Percentiles rank a stretch among this genome's conserved stretches.
phyloP scores from a whole-genome alignment of 2,797 vertebrate genomes.

The Spondyliosoma cantharus region DNA sequence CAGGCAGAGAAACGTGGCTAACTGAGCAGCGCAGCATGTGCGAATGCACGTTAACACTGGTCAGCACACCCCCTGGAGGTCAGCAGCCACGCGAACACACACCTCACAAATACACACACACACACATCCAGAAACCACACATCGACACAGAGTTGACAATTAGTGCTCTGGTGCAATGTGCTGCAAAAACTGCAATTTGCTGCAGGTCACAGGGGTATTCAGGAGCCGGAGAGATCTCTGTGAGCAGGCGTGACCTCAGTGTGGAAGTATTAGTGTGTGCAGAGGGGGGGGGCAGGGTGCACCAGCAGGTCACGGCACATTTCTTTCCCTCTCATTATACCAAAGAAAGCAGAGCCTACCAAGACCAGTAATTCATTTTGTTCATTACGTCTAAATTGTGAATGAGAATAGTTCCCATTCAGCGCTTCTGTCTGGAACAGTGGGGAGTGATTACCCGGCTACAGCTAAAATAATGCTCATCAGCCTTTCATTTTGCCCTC shows the following conservation, averaged over 20 bases:
- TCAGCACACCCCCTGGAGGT: conserved; percentile 35
- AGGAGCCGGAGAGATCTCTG: conserved; percentile 21
- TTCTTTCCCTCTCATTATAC: conserved; percentile 38
- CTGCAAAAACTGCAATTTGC: conserved; percentile 50
- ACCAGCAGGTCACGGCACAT: conserved; percentile 34
- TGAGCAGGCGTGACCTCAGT: conserved; percentile 29
- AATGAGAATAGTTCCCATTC: conserved; percentile 23
- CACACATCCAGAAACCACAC: no score
- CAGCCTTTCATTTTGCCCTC: conserved; percentile 1
- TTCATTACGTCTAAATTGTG: conserved; percentile 29
- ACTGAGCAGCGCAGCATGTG: conserved; percentile 30
- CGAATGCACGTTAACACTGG: conserved; percentile 22
- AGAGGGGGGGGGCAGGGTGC: conserved; percentile 22
- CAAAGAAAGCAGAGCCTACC: neutral
- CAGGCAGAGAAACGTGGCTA: conserved; percentile 14
- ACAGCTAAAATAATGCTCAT: conserved; percentile 10
- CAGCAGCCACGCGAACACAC: conserved; percentile 9
- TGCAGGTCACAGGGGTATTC: conserved; percentile 33
- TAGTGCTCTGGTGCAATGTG: conserved; percentile 36
- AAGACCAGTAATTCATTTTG: conserved; percentile 8
- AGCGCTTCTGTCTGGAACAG: conserved; percentile 6
- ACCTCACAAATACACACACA: neutral
- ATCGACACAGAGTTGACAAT: conserved; percentile 34
- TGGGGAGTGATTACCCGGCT: conserved; percentile 11
- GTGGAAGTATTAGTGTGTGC: conserved; percentile 31